Base-by-base conservation (phyloP, 1,140 invertebrate species). In the Drosophila pandora region DNA sequence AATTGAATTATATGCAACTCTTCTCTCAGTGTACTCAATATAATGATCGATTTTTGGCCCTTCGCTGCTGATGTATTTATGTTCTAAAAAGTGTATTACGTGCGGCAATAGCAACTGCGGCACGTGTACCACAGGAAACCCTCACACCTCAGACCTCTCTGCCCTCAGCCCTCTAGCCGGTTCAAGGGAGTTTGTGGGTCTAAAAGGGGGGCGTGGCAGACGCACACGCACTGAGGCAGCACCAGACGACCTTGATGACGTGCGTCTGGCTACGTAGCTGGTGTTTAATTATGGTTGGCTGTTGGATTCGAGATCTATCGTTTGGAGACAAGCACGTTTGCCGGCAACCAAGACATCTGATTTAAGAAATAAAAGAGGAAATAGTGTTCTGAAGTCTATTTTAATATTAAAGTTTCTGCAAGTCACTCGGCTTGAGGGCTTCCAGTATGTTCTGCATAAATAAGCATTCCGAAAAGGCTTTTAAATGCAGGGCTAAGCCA, bases 101-200 rank as follows among this genome's bases (percentile, higher is more conserved):
- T 85, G 81, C 68, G 53, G 56, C 58, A 47, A 53, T 58, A 48
- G 28, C 25, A 9, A 55, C 25, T 43, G 37, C 12, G 64, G 82
- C 81, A 87, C 82, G 82, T 82, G 81, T 72, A 78, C 82, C 82
- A 81, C 34, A 56, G 9, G 9, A 37, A 37, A 4, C 34, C 10
- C 34, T 32, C 30, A 28, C 3, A 3, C 6, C 25, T 28, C 25
- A 28, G 25, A 17, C 17, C 25, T 6, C 25, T 6, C 37, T 53
- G 37, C 55, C 32, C 58, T 25, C 32, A 54, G 41, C 17, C 5
- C 25, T 43, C 53, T 4, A 47, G 12, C 64, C 71, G 52, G 17
- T 48, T 61, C 62, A 25, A 25, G 23, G 32, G 37, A 13, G 32
- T 34, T 34, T 34, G 58, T 32, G 25, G 43, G 21, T 2, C 37